Base-by-base conservation (phyloP, 2,797 vertebrate species). In the Cynopterus sphinx region DNA sequence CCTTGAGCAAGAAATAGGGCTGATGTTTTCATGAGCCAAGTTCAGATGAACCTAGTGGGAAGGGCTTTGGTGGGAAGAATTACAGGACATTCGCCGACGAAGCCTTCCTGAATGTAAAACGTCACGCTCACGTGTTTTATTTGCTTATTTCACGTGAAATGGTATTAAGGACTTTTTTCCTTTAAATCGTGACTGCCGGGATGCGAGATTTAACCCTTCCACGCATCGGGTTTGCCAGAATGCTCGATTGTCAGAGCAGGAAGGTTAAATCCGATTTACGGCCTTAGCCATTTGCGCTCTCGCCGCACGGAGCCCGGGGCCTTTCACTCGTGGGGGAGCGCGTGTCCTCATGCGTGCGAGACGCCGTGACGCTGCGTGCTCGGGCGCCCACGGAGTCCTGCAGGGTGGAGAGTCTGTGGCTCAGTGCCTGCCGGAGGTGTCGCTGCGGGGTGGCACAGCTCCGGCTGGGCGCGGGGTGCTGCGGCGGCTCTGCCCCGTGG, bases 271-370 rank as follows among this genome's bases (percentile, higher is more conserved):
- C 4, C 49, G 5, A 73, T 31, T 28, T 33, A n/a, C 68, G 70
- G 31, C 83, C 4, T 2, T 10, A 26, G 61, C 12, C 33, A 0
- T 24, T 22, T 31, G 26, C 31, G 41, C 2, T 8, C 53, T 13
- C 0, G 10, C 21, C 19, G 4, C 41, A 19, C 0, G 15, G 19
- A 41, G 13, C 65, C 21, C 12, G 4, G 3, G n/a, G 61, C 21
- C 51, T 5, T 41, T 16, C 8, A 6, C 31, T 9, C 4, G 0
- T 5, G 53, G 83, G 74, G 6, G 51, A 24, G 33, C 1, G 33
- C 1, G 3, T 31, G 19, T 39, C 51, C 26, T 78, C 77, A 24
- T 39, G 63, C 71, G 21, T 17, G 31, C 59, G 22, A 71, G 57
- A 74, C 75, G 17, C 39, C 31, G 24, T 6, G 41, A 8, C 22